phyloP scores from a whole-genome alignment of 30 jellyfish, hydroid and myxozoan species.

The Nemopilema nomurai region DNA sequence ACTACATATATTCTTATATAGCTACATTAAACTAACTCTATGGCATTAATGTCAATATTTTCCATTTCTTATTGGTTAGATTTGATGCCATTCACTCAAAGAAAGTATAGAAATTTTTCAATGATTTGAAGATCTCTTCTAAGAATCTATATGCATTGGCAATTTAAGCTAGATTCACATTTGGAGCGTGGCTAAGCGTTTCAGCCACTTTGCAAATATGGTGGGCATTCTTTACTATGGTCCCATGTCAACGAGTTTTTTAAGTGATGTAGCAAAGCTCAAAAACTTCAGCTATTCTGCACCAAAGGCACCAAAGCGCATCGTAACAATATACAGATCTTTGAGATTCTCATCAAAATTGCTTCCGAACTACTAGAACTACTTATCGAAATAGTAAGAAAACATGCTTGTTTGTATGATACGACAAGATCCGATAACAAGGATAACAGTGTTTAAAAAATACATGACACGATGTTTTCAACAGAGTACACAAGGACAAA shows the following conservation, averaged over 20 bases:
- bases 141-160: too few species aligned
- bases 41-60: too few species aligned
- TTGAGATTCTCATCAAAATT: not conserved
- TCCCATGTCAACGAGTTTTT: not conserved
- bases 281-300: not conserved
- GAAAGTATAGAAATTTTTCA: too few species aligned
- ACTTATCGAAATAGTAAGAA: not conserved
- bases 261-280: not conserved
- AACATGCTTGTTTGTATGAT: not conserved
- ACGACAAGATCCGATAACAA: not conserved
- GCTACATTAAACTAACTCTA: too few species aligned
- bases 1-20: too few species aligned
- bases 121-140: too few species aligned
- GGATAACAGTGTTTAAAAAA: not conserved
- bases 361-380: not conserved
- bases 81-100: too few species aligned
- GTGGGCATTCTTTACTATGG: not conserved
- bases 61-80: too few species aligned
- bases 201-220: too few species aligned
- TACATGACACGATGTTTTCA: not conserved
- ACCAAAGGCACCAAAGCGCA: not conserved
- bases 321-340: not conserved
- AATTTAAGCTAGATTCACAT: too few species aligned
- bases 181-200: too few species aligned
- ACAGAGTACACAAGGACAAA: not conserved